phyloP scores from a whole-genome alignment of 1,140 invertebrate species.

The Papilio aristodemus region DNA sequence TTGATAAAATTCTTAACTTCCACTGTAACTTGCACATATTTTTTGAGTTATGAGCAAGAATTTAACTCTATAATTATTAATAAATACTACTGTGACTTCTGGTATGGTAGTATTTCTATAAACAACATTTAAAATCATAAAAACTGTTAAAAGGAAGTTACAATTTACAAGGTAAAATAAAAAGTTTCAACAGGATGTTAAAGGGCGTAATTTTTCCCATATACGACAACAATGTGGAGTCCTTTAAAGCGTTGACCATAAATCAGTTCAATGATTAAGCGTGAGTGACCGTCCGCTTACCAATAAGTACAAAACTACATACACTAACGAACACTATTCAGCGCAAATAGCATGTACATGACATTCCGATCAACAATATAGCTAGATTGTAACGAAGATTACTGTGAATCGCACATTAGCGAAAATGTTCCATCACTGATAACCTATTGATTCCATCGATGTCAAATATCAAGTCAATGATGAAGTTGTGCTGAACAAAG shows the following conservation, averaged over 20 bases:
- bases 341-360: constrained; percentile 40
- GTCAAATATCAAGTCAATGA: constrained; percentile 35
- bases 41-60: too few relatives aligned
- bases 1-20: too few relatives aligned
- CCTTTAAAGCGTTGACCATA: constrained; percentile 43
- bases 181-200: constrained; percentile 28
- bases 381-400: constrained; percentile 49
- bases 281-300: constrained; percentile 57
- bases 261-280: constrained; percentile 61
- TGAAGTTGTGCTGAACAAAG: not conserved
- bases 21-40: too few relatives aligned
- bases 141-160: constrained; percentile 27
- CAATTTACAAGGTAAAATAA: constrained; percentile 26
- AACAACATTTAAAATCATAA: constrained; percentile 25
- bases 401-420: constrained; percentile 50
- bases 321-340: constrained; percentile 70
- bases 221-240: constrained; percentile 38
- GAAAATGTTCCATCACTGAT: constrained; percentile 43
- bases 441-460: constrained; percentile 35
- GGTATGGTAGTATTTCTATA: too few relatives aligned
- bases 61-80: too few relatives aligned
- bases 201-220: constrained; percentile 36
- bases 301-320: constrained; percentile 55
- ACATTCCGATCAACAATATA: constrained; percentile 51
- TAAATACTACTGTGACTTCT: too few relatives aligned